phyloP scores from a whole-genome alignment of 1,140 invertebrate species.

The Aleiodes sp. region DNA sequence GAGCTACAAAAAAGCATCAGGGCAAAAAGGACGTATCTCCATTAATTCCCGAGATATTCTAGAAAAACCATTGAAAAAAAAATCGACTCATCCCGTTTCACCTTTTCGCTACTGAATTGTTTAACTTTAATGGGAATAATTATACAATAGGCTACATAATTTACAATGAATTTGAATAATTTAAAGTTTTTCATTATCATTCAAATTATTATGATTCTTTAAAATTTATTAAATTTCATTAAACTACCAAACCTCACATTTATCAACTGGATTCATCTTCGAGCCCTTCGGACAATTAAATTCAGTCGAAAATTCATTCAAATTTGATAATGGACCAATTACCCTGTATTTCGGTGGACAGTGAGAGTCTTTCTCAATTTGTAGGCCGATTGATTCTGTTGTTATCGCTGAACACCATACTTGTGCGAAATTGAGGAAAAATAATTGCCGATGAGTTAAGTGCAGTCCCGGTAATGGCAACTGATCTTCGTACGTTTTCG shows the following conservation, averaged over 20 bases:
- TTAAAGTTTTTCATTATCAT: too few relatives aligned
- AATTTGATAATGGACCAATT: conserved; percentile 89
- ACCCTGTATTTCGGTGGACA: conserved; percentile 83
- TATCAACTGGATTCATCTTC: conserved; percentile 89
- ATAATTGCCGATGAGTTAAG: conserved; percentile 87
- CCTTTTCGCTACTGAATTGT: too few relatives aligned
- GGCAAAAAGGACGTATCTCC: too few relatives aligned
- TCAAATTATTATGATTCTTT: background rate
- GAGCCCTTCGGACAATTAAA: conserved; percentile 84
- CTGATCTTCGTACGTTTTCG: conserved; percentile 65
- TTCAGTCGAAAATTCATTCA: conserved; percentile 85
- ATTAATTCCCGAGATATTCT: too few relatives aligned
- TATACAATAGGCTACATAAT: too few relatives aligned
- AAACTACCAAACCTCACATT: conserved; percentile 92
- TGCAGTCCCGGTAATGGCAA: conserved; percentile 81
- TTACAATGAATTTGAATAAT: too few relatives aligned
- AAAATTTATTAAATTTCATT: background rate
- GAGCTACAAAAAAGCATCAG: too few relatives aligned
- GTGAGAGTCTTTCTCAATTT: conserved; percentile 88
- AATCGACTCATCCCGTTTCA: too few relatives aligned
- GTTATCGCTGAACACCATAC: conserved; percentile 89
- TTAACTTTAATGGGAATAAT: too few relatives aligned
- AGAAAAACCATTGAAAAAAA: too few relatives aligned
- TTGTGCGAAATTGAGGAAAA: conserved; percentile 93
- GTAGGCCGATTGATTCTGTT: conserved; percentile 76